Percentiles rank a stretch among this genome's conserved stretches.
phyloP scores from a whole-genome alignment of 2,797 vertebrate species.

The Sebastes aleutianus region DNA sequence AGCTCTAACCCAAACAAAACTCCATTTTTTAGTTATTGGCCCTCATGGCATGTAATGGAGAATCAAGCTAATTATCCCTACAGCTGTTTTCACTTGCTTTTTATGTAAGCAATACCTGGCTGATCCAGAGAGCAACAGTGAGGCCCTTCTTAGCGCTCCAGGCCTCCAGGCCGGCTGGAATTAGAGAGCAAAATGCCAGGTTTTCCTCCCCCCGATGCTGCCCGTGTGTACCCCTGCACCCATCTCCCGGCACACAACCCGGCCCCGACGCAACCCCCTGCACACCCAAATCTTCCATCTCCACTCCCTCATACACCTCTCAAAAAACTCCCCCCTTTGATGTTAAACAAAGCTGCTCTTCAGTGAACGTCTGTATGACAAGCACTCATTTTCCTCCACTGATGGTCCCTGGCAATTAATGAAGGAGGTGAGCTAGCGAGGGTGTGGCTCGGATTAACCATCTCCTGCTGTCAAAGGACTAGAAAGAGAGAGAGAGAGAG shows the following conservation, averaged over 20 bases:
- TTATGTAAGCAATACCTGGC: slow-evolving; percentile 95
- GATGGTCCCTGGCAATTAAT: slow-evolving; percentile 85
- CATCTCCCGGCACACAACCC: slow-evolving; percentile 67
- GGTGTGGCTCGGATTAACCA: slow-evolving; percentile 84
- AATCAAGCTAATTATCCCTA: slow-evolving; percentile 93
- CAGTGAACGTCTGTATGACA: slow-evolving; percentile 81
- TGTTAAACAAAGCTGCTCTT: slow-evolving; percentile 83
- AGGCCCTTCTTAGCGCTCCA: slow-evolving; percentile 88
- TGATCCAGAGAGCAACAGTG: slow-evolving; percentile 92
- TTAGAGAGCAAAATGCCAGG: slow-evolving; percentile 91
- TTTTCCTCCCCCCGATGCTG: slow-evolving; percentile 79
- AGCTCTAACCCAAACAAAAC: slow-evolving; percentile 91
- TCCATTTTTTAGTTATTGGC: slow-evolving; percentile 90
- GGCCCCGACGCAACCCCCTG: slow-evolving; percentile 33
- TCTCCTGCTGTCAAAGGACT: slow-evolving; percentile 81
- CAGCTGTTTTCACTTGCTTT: slow-evolving; percentile 95
- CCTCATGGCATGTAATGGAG: slow-evolving; percentile 92
- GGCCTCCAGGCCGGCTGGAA: slow-evolving; percentile 89
- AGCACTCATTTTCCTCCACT: slow-evolving; percentile 51
- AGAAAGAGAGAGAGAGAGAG: slow-evolving; percentile 30
- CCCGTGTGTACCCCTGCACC: slow-evolving; percentile 71
- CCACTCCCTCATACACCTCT: slow-evolving; percentile 54
- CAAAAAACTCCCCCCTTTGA: slow-evolving; percentile 70
- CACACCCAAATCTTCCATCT: slow-evolving; percentile 53
- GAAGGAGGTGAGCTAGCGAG: slow-evolving; percentile 77